These are phyloP conservation scores for Drosophila heteroneura DNA, from an alignment of 2,888 invertebrate species.

Conservation along the genomic window DNA sequence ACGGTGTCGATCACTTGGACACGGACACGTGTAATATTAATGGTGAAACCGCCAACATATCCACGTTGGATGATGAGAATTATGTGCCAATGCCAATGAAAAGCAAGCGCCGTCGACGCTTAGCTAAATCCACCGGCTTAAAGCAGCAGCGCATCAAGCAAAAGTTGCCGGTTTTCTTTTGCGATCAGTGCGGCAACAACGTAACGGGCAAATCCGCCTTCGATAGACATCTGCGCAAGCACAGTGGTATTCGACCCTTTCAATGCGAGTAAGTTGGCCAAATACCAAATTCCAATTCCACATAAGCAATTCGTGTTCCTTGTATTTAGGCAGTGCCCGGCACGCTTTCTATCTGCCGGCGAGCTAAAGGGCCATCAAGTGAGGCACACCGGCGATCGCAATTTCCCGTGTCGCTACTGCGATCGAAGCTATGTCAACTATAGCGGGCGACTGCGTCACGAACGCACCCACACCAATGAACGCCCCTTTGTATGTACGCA, in stretches of 20 bases:
- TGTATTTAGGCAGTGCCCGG: constrained; percentile 70
- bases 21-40: constrained; percentile 22
- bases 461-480: constrained; percentile 81
- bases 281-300: not conserved
- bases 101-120: constrained; percentile 19
- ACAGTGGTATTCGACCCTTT: constrained; percentile 79
- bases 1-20: constrained; percentile 59
- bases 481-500: constrained; percentile 76
- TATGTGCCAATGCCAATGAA: constrained; percentile 5
- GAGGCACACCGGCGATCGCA: constrained; percentile 78
- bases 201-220: constrained; percentile 79
- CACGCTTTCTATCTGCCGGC: constrained; percentile 78
- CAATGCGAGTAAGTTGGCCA: constrained; percentile 78
- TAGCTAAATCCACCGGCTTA: constrained; percentile 8
- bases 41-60: constrained; percentile 10
- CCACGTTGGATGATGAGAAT: constrained; percentile 9
- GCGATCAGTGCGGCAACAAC: constrained; percentile 81
- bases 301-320: not conserved
- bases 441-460: constrained; percentile 78
- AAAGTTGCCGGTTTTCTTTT: constrained; percentile 68
- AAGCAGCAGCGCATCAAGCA: constrained; percentile 44
- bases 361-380: constrained; percentile 81
- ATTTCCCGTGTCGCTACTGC: constrained; percentile 77
- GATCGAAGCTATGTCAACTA: constrained; percentile 78
- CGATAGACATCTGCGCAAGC: constrained; percentile 77